Evolutionary conservation across 2,888 invertebrate species (phyloP).

Genomic region (Aelia acuminata): DNA sequence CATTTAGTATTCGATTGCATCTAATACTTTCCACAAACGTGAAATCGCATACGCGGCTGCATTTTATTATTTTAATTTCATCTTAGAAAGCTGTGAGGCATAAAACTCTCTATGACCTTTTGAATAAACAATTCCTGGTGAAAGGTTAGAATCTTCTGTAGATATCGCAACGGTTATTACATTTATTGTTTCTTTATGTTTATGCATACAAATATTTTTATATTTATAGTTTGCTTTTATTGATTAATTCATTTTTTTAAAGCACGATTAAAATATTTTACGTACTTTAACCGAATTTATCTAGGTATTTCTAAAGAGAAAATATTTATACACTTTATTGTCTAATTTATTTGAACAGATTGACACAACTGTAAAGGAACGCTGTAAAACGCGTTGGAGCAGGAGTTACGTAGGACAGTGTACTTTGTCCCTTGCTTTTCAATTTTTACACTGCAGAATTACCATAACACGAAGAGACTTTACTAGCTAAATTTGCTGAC

Average conservation of each 20-base stretch:
- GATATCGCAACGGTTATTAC: neutral
- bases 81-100: neutral
- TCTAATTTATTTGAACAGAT: too few relatives aligned
- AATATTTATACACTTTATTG: too few relatives aligned
- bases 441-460: too few relatives aligned
- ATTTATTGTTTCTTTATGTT: neutral
- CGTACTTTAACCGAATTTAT: neutral
- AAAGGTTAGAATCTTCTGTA: neutral
- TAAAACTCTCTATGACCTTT: constrained; percentile 3
- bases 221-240: neutral
- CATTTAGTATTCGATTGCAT: neutral
- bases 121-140: neutral
- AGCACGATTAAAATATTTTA: neutral
- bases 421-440: too few relatives aligned
- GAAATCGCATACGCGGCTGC: neutral
- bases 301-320: too few relatives aligned
- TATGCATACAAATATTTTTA: neutral
- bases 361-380: too few relatives aligned
- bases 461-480: too few relatives aligned
- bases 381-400: too few relatives aligned
- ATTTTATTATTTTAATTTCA: neutral
- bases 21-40: neutral
- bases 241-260: neutral
- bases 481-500: too few relatives aligned
- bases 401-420: too few relatives aligned